These are phyloP conservation scores for Gila orcuttii DNA, from an alignment of 2,113 vertebrate genomes.

Conservation along the genomic window DNA sequence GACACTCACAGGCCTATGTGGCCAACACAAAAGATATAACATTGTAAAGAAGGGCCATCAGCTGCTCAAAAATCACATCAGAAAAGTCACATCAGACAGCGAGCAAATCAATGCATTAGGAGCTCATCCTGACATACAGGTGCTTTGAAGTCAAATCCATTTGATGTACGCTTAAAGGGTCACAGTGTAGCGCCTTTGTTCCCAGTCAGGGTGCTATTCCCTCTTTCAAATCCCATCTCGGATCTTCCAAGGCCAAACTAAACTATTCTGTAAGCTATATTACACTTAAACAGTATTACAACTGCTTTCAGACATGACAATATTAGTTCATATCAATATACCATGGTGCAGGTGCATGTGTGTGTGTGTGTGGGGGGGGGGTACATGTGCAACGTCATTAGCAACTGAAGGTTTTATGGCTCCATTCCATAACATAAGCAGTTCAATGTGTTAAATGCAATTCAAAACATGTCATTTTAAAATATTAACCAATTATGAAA, in stretches of 20 bases:
- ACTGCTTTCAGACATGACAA: background rate
- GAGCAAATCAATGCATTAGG: slow-evolving; percentile 51
- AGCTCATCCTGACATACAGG: slow-evolving; percentile 20
- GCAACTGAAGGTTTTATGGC: background rate
- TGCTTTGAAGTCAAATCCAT: slow-evolving; percentile 50
- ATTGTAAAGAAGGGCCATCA: slow-evolving; percentile 34
- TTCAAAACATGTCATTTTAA: slow-evolving; percentile 13
- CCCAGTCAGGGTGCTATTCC: slow-evolving; percentile 50
- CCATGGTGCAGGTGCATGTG: background rate
- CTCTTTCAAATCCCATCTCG: slow-evolving; percentile 13
- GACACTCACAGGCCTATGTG: background rate
- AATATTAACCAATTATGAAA: slow-evolving; percentile 10
- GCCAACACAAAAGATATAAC: background rate
- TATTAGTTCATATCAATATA: background rate
- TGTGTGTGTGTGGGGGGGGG: too few species aligned
- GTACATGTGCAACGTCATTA: background rate
- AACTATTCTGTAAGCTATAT: background rate
- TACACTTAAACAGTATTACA: background rate
- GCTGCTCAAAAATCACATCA: slow-evolving; percentile 34
- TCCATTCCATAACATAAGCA: background rate
- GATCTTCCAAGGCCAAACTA: background rate
- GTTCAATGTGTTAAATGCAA: background rate
- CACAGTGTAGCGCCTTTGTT: slow-evolving; percentile 20
- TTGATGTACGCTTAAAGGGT: slow-evolving; percentile 44
- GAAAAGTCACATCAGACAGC: slow-evolving; percentile 8